Evolutionary conservation across 2,888 invertebrate genomes (phyloP), one percentile per base, ranked within the genome.

Genomic region (Anthophora plumipes): DNA sequence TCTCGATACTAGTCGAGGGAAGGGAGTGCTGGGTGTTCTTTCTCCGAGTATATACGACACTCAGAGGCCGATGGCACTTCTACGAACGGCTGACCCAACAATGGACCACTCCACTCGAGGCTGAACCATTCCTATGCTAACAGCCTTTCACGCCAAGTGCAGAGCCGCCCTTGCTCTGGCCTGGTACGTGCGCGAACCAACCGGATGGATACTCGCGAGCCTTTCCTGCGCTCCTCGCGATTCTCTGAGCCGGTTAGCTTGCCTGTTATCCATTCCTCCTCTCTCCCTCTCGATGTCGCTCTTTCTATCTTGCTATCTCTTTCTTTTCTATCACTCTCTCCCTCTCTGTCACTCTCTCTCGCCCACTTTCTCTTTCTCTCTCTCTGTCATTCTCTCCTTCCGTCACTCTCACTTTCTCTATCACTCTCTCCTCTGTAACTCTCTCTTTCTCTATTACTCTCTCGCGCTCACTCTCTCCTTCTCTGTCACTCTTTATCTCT

Each of bases 121-220:
- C 86, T 83, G 85, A 88, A 90, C 92, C 91, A 92, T 92, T 92
- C 89, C 92, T 91, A 92, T 92, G 91, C 92, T 92, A 92, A 92
- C 92, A 90, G 90, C 84, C 89, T 89, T 89, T 89, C 89, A 87
- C 88, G 89, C 89, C 91, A 90, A 92, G 89, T 89, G 89, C 89
- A 90, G 89, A 85, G 87, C 54, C n/a, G 84, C 84, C 74, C 84
- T 83, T 75, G 75, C 75, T 59, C 82, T 79, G 75, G 79, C 66
- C 61, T 46, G 39, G 20, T 9, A 46, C 73, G 54, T 63, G 54
- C 59, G 68, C 61, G 64, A 61, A 61, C 39, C 9, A 55, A 59
- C 59, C 31, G 57, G 64, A 72, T 70, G 39, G 66, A 43, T 60
- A 41, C 52, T 59, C 73, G 64, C 25, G 61, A 46, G 37, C n/a